Base-by-base conservation (phyloP, 64 coral and sea anemone genomes). In the Stichodactyla helianthus region DNA sequence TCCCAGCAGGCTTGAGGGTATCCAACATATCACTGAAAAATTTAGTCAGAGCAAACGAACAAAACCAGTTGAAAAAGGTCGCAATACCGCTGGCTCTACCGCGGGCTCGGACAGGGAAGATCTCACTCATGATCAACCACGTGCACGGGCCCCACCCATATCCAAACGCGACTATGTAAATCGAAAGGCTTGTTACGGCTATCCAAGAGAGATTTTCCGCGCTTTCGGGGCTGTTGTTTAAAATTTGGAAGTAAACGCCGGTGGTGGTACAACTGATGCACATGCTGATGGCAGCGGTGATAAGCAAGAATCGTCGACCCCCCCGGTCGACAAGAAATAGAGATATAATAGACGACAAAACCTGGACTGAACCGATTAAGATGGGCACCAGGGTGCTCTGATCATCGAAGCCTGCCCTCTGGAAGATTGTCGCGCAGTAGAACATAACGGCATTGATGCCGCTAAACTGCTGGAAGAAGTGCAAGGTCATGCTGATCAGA, bases 121-220 rank as follows among this genome's bases (percentile, higher is more conserved):
- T 85, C 90, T 99, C 97, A 17, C 93, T 95, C 97, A 99, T 99
- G n/a, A 95, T 88, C 8, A 99, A 82, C 97, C 97, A 99, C 1
- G 97, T 93, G 56, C 90, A 92, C 53, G 97, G 93, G 0, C 97
- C 97, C 93, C 93, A 99, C 5, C 93, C 90, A 31, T 92, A 70
- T 0, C 88, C 87, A 90, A 99, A 99, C 5, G 86, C 97, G 7
- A 90, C 87, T 27, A 98, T 98, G 17, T 92, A 98, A 19, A 98
- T 82, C 2, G 87, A 84, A 5, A 98, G 58, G n/a, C 88, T 88
- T 19, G 93, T 88, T 12, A 99, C 88, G 0, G 93, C 84, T 23
- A 89, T 20, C 86, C 85, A 92, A 1, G 93, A 92, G 1, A 92
- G 84, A 7, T 93, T 82, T 15, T 62, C 25, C 2, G 16, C 55